Percentiles rank a stretch among this genome's conserved stretches.
These are phyloP conservation scores for Eupithecia inturbata DNA, from an alignment of 2,888 invertebrate species.

Conservation along the genomic window DNA sequence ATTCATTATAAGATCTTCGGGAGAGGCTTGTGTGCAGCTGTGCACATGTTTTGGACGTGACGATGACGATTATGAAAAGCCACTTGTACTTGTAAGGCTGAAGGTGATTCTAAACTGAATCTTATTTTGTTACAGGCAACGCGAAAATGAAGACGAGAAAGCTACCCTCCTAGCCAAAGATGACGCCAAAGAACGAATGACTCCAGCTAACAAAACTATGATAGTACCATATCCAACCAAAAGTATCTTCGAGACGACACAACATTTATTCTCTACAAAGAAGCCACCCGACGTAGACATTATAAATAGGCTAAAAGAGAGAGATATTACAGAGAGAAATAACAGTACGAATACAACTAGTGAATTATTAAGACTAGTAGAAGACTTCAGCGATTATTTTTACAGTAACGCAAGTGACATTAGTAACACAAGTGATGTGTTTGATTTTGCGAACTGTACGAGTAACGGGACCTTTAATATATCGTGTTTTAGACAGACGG, in stretches of 20 bases:
- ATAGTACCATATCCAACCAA: constrained; percentile 51
- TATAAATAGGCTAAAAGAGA: constrained; percentile 23
- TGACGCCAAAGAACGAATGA: constrained; percentile 39
- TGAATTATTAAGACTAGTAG: constrained; percentile 87
- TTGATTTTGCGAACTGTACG: constrained; percentile 80
- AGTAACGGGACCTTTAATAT: constrained; percentile 78
- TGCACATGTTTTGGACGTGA: not conserved
- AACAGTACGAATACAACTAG: constrained; percentile 60
- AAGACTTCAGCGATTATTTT: constrained; percentile 92
- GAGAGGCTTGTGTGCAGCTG: not conserved
- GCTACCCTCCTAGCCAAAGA: constrained; percentile 45
- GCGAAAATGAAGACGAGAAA: constrained; percentile 44
- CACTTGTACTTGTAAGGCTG: not conserved
- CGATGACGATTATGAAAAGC: not conserved
- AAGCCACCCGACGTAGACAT: constrained; percentile 60
- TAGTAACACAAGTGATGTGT: constrained; percentile 72
- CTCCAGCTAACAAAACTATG: constrained; percentile 51
- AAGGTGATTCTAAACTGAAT: not conserved
- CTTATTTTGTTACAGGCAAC: constrained; percentile 36
- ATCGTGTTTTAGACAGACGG: constrained; percentile 72
- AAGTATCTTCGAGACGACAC: constrained; percentile 32
- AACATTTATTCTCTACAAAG: constrained; percentile 50
- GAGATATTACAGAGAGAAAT: constrained; percentile 22
- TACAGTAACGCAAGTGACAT: constrained; percentile 85
- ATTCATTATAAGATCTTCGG: not conserved